Evolutionary conservation across 2,888 invertebrate species (phyloP), one percentile per base, ranked within the genome.

Genomic region (Linnaemya tessellans): DNA sequence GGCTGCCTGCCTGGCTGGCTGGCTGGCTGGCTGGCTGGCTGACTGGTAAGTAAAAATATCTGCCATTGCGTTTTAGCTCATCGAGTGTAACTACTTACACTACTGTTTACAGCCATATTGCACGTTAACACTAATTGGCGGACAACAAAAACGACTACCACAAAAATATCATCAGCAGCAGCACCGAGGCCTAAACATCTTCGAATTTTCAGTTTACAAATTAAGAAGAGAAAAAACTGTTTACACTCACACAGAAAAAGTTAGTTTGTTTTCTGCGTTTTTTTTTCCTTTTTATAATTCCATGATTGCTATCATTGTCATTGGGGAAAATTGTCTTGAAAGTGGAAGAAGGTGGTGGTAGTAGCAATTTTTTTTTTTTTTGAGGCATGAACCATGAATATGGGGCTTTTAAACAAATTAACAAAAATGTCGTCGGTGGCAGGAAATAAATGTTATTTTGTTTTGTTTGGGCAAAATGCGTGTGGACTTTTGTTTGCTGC

Each of bases 71-170:
- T 78, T 84, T 84, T 58, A 70, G 41, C 68, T 84, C 64, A 73
- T 58, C 75, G 80, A 70, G 70, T 85, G 87, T 88, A 88, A 89
- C 89, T 88, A 86, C 89, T 89, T 89, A 86, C 77, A 87, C 89
- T 89, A 88, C 89, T 90, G 89, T 87, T 84, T 81, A 86, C 58
- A 84, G 84, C 70, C 79, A 80, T 80, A 71, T 65, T 84, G 80
- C 74, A 84, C 75, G 80, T 80, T 80, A 60, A 60, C 84, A 80
- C 80, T 84, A 84, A 84, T 84, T 80, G 87, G 87, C 71, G 87
- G 87, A 74, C 86, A 86, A 73, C 82, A 80, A 77, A 75, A 86
- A 75, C 46, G 9, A 46, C 77, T 73, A 73, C 71, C 15, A 18
- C 65, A 62, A 38, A 60, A 78, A 43, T 64, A 82, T 38, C 74